Percentiles rank a stretch among this genome's conserved stretches.
Evolutionary conservation across 2,888 invertebrate species (phyloP).

Genomic region (Tipula helvola): DNA sequence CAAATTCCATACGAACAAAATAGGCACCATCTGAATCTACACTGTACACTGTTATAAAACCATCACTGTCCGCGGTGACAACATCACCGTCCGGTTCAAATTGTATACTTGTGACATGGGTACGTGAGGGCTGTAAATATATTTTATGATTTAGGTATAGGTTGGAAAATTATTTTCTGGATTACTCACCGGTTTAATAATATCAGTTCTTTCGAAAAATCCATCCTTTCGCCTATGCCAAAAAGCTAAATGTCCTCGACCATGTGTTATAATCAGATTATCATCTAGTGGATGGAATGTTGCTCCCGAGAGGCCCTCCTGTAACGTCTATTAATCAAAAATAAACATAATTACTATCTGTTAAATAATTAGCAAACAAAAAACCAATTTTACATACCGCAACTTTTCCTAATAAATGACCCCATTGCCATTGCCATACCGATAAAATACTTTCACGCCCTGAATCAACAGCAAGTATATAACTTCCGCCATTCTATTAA

Average conservation of each 20-base stretch:
- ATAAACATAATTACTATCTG: not conserved
- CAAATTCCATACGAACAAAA: slow-evolving; percentile 78
- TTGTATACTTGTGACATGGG: slow-evolving; percentile 74
- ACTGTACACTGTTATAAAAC: slow-evolving; percentile 82
- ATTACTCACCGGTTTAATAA: slow-evolving; percentile 49
- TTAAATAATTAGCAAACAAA: not conserved
- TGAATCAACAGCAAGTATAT: slow-evolving; percentile 78
- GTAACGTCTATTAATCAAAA: slow-evolving; percentile 52
- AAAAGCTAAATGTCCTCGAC: slow-evolving; percentile 81
- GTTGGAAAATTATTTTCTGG: too few species aligned
- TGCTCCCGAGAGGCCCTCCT: slow-evolving; percentile 78
- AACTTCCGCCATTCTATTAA: slow-evolving; percentile 75
- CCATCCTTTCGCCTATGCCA: slow-evolving; percentile 88
- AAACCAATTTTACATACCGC: slow-evolving; percentile 52
- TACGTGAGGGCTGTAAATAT: slow-evolving; percentile 56
- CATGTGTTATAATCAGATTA: slow-evolving; percentile 81
- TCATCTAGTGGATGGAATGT: slow-evolving; percentile 87
- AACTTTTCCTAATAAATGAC: slow-evolving; percentile 83
- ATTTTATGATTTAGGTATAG: not conserved
- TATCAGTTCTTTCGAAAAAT: slow-evolving; percentile 79
- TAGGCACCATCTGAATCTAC: slow-evolving; percentile 82
- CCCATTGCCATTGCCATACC: slow-evolving; percentile 95
- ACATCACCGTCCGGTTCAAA: slow-evolving; percentile 88
- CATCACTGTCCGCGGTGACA: slow-evolving; percentile 83
- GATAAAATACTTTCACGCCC: slow-evolving; percentile 81